A percentile compares a stretch with the other conserved stretches of the same genome.
Conservation (phyloP, 2,888 invertebrate genomes). For the Mythimna ferrago region DNA sequence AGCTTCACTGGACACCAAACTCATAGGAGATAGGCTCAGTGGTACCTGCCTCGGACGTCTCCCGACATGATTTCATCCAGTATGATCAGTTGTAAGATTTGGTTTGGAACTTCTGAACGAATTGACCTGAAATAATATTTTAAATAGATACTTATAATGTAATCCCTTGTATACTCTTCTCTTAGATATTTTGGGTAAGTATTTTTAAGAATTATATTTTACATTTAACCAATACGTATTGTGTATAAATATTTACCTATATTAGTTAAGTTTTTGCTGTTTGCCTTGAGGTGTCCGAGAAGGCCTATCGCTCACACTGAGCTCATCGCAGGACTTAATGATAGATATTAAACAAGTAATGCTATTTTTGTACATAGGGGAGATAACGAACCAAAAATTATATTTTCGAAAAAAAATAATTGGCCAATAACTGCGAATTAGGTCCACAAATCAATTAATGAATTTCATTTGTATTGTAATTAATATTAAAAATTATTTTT, state of each 20-base stretch:
- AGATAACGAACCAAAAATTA: conserved; percentile 50
- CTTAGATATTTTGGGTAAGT: conserved; percentile 23
- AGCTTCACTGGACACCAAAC: conserved; percentile 43
- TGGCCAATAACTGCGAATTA: conserved; percentile 28
- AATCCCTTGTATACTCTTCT: conserved; percentile 20
- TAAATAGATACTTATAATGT: conserved; percentile 10
- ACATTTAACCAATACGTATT: conserved; percentile 9
- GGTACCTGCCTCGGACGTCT: conserved; percentile 45
- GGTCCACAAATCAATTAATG: conserved; percentile 16
- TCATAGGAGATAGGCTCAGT: conserved; percentile 16
- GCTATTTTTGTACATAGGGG: conserved; percentile 65
- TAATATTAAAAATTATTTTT: background rate
- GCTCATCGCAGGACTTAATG: conserved; percentile 49
- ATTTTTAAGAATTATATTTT: conserved; percentile 29
- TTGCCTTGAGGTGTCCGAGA: conserved; percentile 46
- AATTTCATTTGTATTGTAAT: conserved; percentile 21
- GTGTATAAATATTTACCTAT: background rate
- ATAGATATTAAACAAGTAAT: conserved; percentile 54
- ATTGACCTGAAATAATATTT: conserved; percentile 14
- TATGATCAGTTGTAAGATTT: background rate
- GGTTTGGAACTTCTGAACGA: conserved; percentile 2
- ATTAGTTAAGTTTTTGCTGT: background rate
- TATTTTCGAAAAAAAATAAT: conserved; percentile 58
- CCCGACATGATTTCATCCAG: background rate
- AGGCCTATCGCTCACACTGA: conserved; percentile 44